Evolutionary conservation across 2,888 invertebrate genomes (phyloP), one percentile per base, ranked within the genome.

Genomic region (Halocaridina rubra): DNA sequence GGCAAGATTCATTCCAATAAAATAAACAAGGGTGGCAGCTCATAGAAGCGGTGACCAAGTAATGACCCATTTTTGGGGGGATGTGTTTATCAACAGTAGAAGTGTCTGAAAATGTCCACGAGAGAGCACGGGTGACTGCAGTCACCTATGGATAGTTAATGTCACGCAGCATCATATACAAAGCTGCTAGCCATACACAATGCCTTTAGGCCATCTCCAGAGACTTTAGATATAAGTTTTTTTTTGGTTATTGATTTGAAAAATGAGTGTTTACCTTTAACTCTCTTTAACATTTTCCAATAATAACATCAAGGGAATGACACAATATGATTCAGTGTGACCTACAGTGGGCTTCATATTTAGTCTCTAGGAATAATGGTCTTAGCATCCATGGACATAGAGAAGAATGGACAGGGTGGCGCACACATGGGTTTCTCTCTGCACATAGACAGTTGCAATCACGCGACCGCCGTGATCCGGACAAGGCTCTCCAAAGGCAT

Each of bases 51-150:
- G 59, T 57, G 57, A 39, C 10, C 22, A 22, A 22, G 24, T 64
- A 64, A 67, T n/a, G n/a, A 61, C 67, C 78, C 64, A 46, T 19
- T n/a, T n/a, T n/a, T n/a, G n/a, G 29, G 19, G 46, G 46, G 67
- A 46, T 78, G 78, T 78, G 78, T 78, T 67, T 78, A 27, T 39
- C 33, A 46, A 39, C 39, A 24, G 29, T 69, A 30, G 7, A 19
- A 33, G 33, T 74, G 74, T 30, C 46, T n/a, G 33, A 39, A 39
- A 33, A 13, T 22, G 22, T 33, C 4, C 30, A 39, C 74, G 46
- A 13, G 22, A 46, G n/a, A 8, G 33, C 33, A 39, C 32, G n/a
- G 64, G 64, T 0, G 22, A 13, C 22, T 64, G 64, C 16, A 19
- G 64, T 27, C 64, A n/a, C 8, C 61, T 16, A 8, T 16, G 13